Percentiles rank a stretch among this genome's conserved stretches.
Evolutionary conservation across 2,888 invertebrate genomes (phyloP).

Genomic region (Rhyacophila evoluta): DNA sequence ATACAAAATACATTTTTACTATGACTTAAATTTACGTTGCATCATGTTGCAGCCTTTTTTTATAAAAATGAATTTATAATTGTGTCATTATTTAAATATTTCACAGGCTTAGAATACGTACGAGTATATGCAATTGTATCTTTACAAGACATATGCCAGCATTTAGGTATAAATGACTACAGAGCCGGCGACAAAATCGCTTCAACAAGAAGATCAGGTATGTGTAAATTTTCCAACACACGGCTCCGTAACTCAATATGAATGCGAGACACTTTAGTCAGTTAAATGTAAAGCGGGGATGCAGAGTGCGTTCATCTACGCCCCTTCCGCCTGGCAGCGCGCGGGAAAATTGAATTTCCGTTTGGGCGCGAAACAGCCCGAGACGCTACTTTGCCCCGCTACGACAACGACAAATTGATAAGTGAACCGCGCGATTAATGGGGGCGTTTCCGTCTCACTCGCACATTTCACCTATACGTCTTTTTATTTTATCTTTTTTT

Average conservation of each 20-base stretch:
- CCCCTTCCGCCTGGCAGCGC: neutral
- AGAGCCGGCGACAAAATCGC: too few relatives aligned
- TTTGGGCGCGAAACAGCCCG: slow-evolving; percentile 16
- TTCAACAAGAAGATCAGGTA: neutral
- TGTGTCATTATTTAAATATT: too few relatives aligned
- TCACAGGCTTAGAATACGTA: too few relatives aligned
- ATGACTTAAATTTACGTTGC: too few relatives aligned
- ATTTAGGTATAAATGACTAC: too few relatives aligned
- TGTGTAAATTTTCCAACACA: neutral
- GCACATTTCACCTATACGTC: neutral
- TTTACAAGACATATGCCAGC: too few relatives aligned
- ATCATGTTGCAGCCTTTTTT: too few relatives aligned
- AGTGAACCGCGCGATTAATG: slow-evolving; percentile 28
- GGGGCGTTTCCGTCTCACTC: neutral
- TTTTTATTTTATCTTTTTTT: neutral
- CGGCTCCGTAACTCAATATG: neutral
- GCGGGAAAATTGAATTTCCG: slow-evolving; percentile 35
- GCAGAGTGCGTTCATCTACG: neutral
- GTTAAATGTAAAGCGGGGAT: neutral
- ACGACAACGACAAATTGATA: slow-evolving; percentile 34
- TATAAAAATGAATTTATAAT: too few relatives aligned
- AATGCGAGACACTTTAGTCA: slow-evolving; percentile 1
- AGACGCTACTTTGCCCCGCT: neutral
- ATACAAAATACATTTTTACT: too few relatives aligned
- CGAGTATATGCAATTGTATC: too few relatives aligned